Evolutionary conservation across 2,888 invertebrate genomes (phyloP), one percentile per base, ranked within the genome.

Genomic region (Bhutanitis thaidina): DNA sequence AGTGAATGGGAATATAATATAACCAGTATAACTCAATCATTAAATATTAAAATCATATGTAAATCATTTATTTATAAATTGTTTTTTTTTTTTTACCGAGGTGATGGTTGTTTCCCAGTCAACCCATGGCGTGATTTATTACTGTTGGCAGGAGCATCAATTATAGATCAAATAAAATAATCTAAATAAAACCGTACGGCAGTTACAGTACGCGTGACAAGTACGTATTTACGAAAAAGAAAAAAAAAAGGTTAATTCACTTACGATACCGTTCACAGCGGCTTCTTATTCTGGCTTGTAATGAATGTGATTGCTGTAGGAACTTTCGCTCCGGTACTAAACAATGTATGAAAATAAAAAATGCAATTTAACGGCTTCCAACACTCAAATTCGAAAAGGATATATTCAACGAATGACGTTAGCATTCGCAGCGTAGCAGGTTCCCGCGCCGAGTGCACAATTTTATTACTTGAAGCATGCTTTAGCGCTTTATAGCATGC

Each of bases 371-470:
- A 25, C 43, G 14, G 12, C 37, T 27, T 7, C 3, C 30, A 14
- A 25, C 30, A 30, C 37, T 43, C 14, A 32, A 12, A 10, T 15
- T 44, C 27, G 14, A 27, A 44, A 36, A 32, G 14, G 13, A 38
- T 37, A 29, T 45, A 15, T 29, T 29, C n/a, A 37, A 37, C n/a
- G 20, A n/a, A 16, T 39, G 39, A 39, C 14, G 20, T 39, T 34
- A 14, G 20, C 5, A 20, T 20, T 20, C 10, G 16, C 34, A n/a
- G n/a, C 27, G 40, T 35, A 30, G 14, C n/a, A n/a, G n/a, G 39
- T 50, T 44, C 49, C 49, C 44, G 49, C 44, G 44, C 44, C 43
- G 49, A 35, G 49, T 50, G 49, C 49, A 46, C 16, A 43, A 44
- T 29, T 27, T 14, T 7, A 34, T 25, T 35, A 7, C n/a, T 25